Base-by-base conservation (phyloP, 2,113 vertebrate genomes). In the Hemiscyllium ocellatum region DNA sequence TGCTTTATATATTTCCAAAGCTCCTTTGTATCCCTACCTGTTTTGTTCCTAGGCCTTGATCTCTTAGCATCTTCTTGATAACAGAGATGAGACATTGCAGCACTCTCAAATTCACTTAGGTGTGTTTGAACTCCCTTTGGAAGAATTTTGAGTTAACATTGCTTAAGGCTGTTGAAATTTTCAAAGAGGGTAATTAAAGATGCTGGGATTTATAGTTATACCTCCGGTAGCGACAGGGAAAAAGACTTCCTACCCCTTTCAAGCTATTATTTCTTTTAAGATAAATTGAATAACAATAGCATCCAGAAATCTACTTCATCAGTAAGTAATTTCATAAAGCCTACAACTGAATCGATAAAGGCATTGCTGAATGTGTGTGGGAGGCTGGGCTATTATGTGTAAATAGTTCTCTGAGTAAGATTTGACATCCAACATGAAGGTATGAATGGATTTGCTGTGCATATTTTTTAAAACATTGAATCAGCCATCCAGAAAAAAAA, bases 391-490 rank as follows among this genome's bases (percentile, higher is more conserved):
- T 87, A 50, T 89, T 50, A 89, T 89, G 22, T 26, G 86, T 56
- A 56, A 89, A 56, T 89, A 47, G 10, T 56, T 56, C 50, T 89
- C 85, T 89, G 47, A 50, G 24, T 89, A 87, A 87, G 50, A 24
- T 89, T 89, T 89, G 86, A 89, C 86, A 29, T 89, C 50, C 24
- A 56, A 89, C 86, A 89, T 89, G 86, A 89, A 89, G 86, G 86
- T 89, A 89, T 89, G 86, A 56, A 89, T 89, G 47, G 86, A 56
- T 50, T 56, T 29, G 50, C 86, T 89, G 50, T 56, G 50, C 56
- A 15, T 89, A 89, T 29, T 56, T 89, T 83, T 56, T 56, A 56
- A 89, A 89, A 89, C 52, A 56, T 89, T 89, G 86, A 89, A 89
- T 29, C 86, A 89, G 86, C 86, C 86, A 29, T 26, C 50, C 47